Evolutionary conservation across 2,113 vertebrate species (phyloP).

Genomic region (Boulengeromyrus knoepffleri): DNA sequence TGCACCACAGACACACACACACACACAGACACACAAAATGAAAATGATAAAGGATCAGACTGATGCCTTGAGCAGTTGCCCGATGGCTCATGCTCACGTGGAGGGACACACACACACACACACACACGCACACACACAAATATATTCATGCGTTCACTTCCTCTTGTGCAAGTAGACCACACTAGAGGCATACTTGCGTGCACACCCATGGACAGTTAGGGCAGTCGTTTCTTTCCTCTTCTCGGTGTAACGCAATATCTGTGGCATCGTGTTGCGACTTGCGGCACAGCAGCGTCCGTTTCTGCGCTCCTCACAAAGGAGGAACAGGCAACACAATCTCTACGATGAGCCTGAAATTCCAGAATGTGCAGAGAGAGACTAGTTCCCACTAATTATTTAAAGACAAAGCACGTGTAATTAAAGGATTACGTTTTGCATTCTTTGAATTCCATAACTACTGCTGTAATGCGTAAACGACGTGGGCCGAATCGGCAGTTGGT

Average conservation of each 20-base stretch:
- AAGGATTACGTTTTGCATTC: neutral
- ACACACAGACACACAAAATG: neutral
- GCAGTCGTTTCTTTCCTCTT: constrained; percentile 22
- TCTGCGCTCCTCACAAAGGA: constrained; percentile 42
- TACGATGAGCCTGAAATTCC: neutral
- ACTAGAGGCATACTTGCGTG: neutral
- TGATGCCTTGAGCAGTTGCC: neutral
- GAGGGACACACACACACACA: neutral
- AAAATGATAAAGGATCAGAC: neutral
- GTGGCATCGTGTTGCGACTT: constrained; percentile 44
- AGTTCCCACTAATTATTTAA: neutral
- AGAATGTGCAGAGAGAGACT: neutral
- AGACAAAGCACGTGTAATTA: neutral
- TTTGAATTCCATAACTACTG: neutral
- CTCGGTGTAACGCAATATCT: constrained; percentile 46
- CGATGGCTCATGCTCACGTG: neutral
- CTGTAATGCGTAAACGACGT: neutral
- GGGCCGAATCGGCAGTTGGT: neutral
- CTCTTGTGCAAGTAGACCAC: constrained; percentile 4
- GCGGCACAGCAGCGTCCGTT: constrained; percentile 11
- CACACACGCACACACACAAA: neutral
- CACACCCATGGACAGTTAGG: constrained; percentile 24
- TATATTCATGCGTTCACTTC: neutral
- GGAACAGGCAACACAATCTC: neutral
- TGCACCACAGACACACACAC: neutral